These are phyloP conservation scores for Upupa epops DNA, from an alignment of 2,113 vertebrate species.

Conservation along the genomic window DNA sequence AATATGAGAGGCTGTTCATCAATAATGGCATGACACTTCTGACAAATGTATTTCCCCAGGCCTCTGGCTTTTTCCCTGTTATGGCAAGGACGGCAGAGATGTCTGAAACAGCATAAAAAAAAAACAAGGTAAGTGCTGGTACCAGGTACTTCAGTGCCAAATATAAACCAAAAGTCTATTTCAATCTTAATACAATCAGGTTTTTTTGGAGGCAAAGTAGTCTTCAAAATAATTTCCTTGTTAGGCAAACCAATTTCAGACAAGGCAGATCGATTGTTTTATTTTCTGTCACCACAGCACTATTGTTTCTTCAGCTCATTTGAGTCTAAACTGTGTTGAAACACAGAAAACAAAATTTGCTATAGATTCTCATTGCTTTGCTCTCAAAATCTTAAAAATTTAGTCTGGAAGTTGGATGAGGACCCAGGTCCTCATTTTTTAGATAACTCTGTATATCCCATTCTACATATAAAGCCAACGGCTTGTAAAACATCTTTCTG, in stretches of 20 bases:
- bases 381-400: neutral
- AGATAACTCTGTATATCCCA: neutral
- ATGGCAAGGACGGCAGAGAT: slow-evolving; percentile 95
- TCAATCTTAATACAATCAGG: neutral
- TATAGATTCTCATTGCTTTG: neutral
- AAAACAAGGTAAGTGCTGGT: neutral
- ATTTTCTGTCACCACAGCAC: neutral
- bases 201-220: neutral
- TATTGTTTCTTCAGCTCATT: neutral
- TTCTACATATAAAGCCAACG: neutral
- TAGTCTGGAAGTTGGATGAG: neutral
- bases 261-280: neutral
- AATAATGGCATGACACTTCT: slow-evolving; percentile 97
- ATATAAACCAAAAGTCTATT: neutral
- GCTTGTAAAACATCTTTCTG: neutral
- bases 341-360: neutral
- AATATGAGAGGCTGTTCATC: slow-evolving; percentile 95
- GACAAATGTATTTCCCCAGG: slow-evolving; percentile 96
- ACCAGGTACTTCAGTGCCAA: neutral
- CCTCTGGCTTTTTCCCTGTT: slow-evolving; percentile 94
- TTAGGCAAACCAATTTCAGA: neutral
- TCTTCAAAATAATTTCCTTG: neutral
- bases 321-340: neutral
- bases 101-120: slow-evolving; percentile 74
- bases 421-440: neutral